Conservation (phyloP, 2,888 invertebrate species). For the Clusia tigrina region DNA sequence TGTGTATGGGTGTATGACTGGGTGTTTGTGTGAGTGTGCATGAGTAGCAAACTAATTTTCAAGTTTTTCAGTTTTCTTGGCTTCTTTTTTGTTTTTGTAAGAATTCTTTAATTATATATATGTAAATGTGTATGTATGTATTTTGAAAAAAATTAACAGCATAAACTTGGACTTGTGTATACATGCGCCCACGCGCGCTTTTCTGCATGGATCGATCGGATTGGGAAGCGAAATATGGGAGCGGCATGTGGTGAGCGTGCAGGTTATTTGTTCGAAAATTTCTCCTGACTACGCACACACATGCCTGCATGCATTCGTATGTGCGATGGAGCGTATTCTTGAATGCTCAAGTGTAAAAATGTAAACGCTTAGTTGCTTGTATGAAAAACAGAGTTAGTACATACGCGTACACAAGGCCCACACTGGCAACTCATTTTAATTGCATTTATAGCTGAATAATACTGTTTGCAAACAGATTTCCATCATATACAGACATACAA, state of each 20-base stretch:
- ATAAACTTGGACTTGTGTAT: constrained; percentile 47
- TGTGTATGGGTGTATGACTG: background rate
- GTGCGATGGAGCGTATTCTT: background rate
- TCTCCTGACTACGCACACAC: no score
- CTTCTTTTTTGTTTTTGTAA: no score
- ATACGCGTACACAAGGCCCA: no score
- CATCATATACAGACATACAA: no score
- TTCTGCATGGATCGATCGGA: background rate
- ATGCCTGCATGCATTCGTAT: no score
- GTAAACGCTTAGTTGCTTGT: background rate
- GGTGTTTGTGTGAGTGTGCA: background rate
- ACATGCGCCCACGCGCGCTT: constrained; percentile 33
- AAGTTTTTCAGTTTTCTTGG: no score
- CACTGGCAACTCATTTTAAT: no score
- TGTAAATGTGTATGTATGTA: constrained; percentile 1
- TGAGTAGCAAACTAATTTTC: background rate
- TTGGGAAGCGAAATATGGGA: background rate
- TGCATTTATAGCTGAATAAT: no score
- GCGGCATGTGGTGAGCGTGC: background rate
- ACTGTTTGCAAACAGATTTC: no score
- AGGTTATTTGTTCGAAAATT: background rate
- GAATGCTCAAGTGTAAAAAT: background rate
- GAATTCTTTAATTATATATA: no score
- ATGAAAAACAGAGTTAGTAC: no score
- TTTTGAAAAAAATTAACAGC: constrained; percentile 28